Base-by-base conservation (phyloP, 1,140 invertebrate species). In the Drosophila obscura region DNA sequence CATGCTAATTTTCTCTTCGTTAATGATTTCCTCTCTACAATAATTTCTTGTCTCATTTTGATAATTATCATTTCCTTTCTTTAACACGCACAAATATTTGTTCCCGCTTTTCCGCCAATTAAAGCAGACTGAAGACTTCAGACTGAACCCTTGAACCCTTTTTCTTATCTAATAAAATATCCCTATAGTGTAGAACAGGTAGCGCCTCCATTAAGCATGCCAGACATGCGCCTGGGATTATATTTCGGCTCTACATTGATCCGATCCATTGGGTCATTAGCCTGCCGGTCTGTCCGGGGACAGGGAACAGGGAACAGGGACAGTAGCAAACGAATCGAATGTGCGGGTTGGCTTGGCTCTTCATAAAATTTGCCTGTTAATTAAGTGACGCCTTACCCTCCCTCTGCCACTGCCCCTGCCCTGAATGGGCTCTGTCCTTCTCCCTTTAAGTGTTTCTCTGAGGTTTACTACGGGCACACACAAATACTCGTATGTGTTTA, bases 1-100 rank as follows among this genome's bases (percentile, higher is more conserved):
- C 66, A 69, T 69, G 66, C 57, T 45, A 69, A 69, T 60, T 41
- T 60, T 39, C 11, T 45, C 44, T 41, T 35, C 2, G 7, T 44
- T 45, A 56, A 68, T 49, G 26, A 58, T 43, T 80, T 75, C 57
- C 57, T 51, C 56, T 19, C 24, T 5, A 43, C 51, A 68, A 69
- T 68, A 35, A 7, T 57, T 50, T 57, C 63, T 57, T 39, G 44
- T 26, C 69, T 43, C 28, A 15, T 68, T 43, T 46, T 61, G 28
- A 45, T 81, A 81, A 81, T 81, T 81, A 80, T 59, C 56, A 81
- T 81, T 81, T 83, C 80, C 53, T 53, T 53, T 31, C 48, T 57
- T 8, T 31, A 56, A 46, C 44, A 24, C 65, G 72, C 39, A 60
- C 53, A 52, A 26, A 53, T 28, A 43, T 46, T 16, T 72, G 68